Evolutionary conservation across 2,888 invertebrate species (phyloP).

Genomic region (Pollenia amentaria): DNA sequence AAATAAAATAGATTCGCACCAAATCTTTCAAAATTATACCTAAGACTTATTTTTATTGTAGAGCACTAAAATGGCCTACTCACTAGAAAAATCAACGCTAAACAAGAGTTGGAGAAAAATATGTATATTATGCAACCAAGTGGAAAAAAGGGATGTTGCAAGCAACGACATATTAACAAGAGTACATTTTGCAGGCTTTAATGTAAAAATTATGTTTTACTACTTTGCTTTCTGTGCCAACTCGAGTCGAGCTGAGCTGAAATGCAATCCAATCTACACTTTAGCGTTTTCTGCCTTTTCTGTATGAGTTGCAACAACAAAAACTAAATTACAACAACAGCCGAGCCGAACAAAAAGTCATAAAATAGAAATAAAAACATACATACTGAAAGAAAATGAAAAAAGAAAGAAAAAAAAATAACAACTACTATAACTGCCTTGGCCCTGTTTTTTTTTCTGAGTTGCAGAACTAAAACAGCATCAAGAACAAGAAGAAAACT

Average conservation of each 20-base stretch:
- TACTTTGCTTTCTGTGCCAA: constrained; percentile 9
- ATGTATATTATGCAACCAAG: constrained; percentile 52
- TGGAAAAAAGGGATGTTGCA: constrained; percentile 63
- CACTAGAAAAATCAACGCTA: not conserved
- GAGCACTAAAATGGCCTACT: constrained; percentile 10
- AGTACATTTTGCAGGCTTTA: constrained; percentile 47
- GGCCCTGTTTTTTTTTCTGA: constrained; percentile 68
- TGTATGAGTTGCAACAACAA: constrained; percentile 39
- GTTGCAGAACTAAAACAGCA: constrained; percentile 28
- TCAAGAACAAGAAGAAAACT: constrained; percentile 49
- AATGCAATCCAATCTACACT: constrained; percentile 62
- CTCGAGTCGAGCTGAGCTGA: constrained; percentile 31
- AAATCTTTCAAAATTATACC: constrained; percentile 13
- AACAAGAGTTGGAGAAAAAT: not conserved
- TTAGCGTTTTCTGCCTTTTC: constrained; percentile 19
- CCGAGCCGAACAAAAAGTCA: constrained; percentile 40
- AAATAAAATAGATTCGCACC: not conserved
- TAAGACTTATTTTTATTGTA: constrained; percentile 23
- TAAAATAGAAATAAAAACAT: constrained; percentile 11
- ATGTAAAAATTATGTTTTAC: constrained; percentile 63
- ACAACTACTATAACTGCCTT: constrained; percentile 68
- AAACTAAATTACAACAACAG: constrained; percentile 32
- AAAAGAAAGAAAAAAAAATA: constrained; percentile 37
- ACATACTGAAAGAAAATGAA: constrained; percentile 38
- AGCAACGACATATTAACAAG: constrained; percentile 42